These are phyloP conservation scores for Ellobium chinense DNA, from an alignment of 2,888 invertebrate species.

Conservation along the genomic window DNA sequence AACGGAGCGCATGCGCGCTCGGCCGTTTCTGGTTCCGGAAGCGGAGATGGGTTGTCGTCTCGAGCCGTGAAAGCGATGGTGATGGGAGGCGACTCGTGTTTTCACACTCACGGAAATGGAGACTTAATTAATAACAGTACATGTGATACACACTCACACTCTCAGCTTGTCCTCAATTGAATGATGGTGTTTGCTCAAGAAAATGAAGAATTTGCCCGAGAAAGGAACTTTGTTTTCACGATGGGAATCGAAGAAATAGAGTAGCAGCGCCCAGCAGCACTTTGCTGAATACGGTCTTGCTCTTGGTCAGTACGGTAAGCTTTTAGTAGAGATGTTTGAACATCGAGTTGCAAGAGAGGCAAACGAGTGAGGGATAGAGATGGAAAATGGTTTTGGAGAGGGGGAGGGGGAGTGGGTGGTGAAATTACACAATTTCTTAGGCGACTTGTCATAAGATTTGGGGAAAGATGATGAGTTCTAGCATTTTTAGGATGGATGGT, in stretches of 20 bases:
- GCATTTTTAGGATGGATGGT: too few relatives aligned
- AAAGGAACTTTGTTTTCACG: conserved; percentile 28
- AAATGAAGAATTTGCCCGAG: conserved; percentile 33
- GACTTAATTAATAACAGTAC: conserved; percentile 38
- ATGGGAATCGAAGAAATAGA: conserved; percentile 4
- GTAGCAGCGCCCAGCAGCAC: background rate
- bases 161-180: background rate
- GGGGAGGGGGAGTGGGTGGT: too few relatives aligned
- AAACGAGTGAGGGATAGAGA: too few relatives aligned
- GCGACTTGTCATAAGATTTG: too few relatives aligned
- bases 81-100: conserved; percentile 15
- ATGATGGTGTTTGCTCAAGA: conserved; percentile 37
- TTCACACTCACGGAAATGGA: conserved; percentile 36
- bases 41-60: conserved; percentile 44
- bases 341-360: too few relatives aligned
- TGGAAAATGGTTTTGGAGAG: too few relatives aligned
- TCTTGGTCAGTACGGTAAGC: too few relatives aligned
- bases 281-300: background rate
- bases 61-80: background rate
- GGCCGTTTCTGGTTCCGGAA: conserved; percentile 21
- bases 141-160: conserved; percentile 19
- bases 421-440: too few relatives aligned
- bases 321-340: too few relatives aligned
- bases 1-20: conserved; percentile 30
- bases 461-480: too few relatives aligned